A percentile compares a stretch with the other conserved stretches of the same genome.
phyloP scores from a whole-genome alignment of 2,797 vertebrate species.

The Poecilia gillii region DNA sequence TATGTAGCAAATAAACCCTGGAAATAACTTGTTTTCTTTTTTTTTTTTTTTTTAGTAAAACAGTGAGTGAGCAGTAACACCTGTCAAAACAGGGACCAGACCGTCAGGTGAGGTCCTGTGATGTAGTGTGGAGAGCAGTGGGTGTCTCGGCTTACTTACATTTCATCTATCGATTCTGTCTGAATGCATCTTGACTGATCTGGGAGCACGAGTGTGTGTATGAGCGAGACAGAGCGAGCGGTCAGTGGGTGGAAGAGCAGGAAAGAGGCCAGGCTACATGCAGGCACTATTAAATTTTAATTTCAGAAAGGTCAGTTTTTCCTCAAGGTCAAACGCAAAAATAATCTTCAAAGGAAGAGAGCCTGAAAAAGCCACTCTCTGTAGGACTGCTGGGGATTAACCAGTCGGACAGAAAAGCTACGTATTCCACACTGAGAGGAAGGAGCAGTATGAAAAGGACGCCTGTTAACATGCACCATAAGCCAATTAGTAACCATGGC shows the following conservation, averaged over 20 bases:
- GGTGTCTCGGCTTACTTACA: conserved; percentile 42
- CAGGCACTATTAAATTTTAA: conserved; percentile 54
- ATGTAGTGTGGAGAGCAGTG: conserved; percentile 29
- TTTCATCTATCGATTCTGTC: conserved; percentile 66
- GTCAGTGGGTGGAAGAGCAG: conserved; percentile 38
- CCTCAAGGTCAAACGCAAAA: conserved; percentile 68
- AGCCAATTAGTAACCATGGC: conserved; percentile 68
- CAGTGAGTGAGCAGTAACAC: conserved; percentile 3
- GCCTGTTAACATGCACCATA: conserved; percentile 41
- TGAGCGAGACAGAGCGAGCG: conserved; percentile 15
- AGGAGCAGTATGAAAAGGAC: conserved; percentile 32
- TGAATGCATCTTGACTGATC: conserved; percentile 60
- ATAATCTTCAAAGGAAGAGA: conserved; percentile 61
- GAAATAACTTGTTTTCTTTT: neutral
- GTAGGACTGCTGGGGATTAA: conserved; percentile 35
- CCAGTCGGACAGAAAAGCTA: conserved; percentile 19
- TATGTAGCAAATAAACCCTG: neutral
- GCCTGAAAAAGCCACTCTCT: conserved; percentile 19
- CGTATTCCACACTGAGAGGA: conserved; percentile 23
- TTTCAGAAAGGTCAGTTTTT: conserved; percentile 63
- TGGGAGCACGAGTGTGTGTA: conserved; percentile 7
- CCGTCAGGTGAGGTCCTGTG: conserved; percentile 32
- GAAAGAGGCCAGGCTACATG: conserved; percentile 48
- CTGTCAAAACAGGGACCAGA: conserved; percentile 31
- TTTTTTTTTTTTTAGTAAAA: neutral